These are phyloP conservation scores for Probosciger aterrimus DNA, from an alignment of 2,113 vertebrate genomes.

Conservation along the genomic window DNA sequence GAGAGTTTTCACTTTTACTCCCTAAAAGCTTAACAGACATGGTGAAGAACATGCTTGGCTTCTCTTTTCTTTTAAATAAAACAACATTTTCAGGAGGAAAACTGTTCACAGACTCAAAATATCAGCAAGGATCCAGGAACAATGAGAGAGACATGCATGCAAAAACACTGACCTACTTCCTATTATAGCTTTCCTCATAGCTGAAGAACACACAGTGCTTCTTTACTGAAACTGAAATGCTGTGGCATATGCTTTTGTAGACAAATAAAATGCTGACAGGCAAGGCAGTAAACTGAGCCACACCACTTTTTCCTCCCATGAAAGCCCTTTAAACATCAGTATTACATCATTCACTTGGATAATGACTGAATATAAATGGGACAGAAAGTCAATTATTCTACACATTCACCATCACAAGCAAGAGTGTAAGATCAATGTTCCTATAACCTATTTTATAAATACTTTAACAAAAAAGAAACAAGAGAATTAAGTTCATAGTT, in stretches of 20 bases:
- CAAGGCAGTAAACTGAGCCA: conserved; percentile 28
- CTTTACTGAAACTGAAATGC: conserved; percentile 24
- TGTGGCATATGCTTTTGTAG: conserved; percentile 44
- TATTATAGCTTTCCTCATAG: conserved; percentile 28
- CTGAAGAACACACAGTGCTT: conserved; percentile 17
- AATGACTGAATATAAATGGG: conserved; percentile 27
- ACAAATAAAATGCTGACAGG: conserved; percentile 47
- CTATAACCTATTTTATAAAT: conserved; percentile 44
- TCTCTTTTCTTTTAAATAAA: conserved; percentile 17
- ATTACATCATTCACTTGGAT: conserved; percentile 25
- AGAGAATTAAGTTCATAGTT: background rate
- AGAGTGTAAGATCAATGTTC: conserved; percentile 14
- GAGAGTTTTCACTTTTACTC: background rate
- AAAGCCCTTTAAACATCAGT: conserved; percentile 18
- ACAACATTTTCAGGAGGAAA: background rate
- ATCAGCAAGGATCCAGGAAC: conserved; percentile 33
- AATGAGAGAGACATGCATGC: background rate
- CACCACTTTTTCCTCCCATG: background rate
- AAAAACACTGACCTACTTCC: conserved; percentile 57
- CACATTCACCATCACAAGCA: background rate
- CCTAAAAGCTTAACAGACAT: background rate
- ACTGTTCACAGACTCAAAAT: background rate
- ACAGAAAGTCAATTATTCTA: conserved; percentile 51
- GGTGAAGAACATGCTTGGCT: background rate
- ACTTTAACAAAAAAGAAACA: conserved; percentile 28